These are phyloP conservation scores for Odontomyia ornata DNA, from an alignment of 2,888 invertebrate species.

Conservation along the genomic window DNA sequence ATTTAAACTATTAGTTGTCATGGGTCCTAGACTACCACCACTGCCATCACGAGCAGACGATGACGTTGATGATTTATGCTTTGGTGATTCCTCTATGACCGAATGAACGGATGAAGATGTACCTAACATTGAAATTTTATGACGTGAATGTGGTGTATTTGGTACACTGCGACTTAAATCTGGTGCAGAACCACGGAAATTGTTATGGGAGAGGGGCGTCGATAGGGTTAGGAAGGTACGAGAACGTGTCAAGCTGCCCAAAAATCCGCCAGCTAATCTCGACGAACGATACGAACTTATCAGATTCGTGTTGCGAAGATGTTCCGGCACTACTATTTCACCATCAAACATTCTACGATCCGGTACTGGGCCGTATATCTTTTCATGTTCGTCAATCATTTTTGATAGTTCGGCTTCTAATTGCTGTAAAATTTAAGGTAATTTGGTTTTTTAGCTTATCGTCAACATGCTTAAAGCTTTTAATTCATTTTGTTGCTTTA, in stretches of 20 bases:
- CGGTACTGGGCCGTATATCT: constrained; percentile 56
- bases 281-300: constrained; percentile 54
- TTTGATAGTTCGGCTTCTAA: constrained; percentile 62
- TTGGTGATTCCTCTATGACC: constrained; percentile 54
- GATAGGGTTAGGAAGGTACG: constrained; percentile 67
- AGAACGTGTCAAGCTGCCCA: constrained; percentile 68
- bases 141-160: constrained; percentile 56
- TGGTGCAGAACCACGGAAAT: constrained; percentile 61
- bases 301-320: constrained; percentile 56
- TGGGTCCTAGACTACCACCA: not conserved
- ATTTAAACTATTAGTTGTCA: constrained; percentile 33
- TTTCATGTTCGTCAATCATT: constrained; percentile 56
- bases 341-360: constrained; percentile 57
- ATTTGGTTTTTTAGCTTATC: constrained; percentile 7
- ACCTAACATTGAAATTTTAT: constrained; percentile 46
- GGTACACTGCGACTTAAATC: constrained; percentile 63
- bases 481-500: constrained; percentile 19
- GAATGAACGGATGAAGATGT: constrained; percentile 54
- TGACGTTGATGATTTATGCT: constrained; percentile 46
- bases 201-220: constrained; percentile 54
- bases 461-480: not conserved
- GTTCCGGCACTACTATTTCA: constrained; percentile 60
- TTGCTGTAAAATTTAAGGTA: constrained; percentile 50
- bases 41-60: not conserved
- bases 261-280: constrained; percentile 61